Conservation (phyloP, 53 echinoderm and acorn worm genomes). For the Temnopleurus reevesii region DNA sequence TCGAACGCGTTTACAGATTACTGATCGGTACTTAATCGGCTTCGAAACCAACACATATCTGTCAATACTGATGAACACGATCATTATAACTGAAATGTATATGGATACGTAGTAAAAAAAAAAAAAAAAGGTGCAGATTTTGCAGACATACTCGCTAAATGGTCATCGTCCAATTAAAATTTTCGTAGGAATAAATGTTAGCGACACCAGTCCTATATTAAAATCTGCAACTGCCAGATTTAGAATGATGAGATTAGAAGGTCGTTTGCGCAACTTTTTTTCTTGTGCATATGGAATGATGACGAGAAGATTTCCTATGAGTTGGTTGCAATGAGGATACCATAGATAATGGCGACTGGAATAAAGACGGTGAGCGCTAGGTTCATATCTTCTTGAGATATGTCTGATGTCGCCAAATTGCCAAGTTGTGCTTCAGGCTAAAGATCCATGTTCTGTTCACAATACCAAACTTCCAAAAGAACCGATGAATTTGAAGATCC, state of each 20-base stretch:
- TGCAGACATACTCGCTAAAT: not conserved
- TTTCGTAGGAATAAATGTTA: not conserved
- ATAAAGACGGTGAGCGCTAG: not conserved
- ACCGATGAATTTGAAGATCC: too few species aligned
- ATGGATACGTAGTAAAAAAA: not conserved
- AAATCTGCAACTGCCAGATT: constrained; percentile 32
- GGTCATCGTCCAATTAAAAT: not conserved
- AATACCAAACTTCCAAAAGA: too few species aligned
- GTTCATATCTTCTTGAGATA: not conserved
- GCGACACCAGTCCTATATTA: not conserved
- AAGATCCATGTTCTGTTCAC: constrained; percentile 6
- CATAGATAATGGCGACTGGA: not conserved
- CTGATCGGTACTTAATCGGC: constrained; percentile 12
- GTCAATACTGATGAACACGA: constrained; percentile 13
- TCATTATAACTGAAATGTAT: not conserved
- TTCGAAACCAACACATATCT: not conserved
- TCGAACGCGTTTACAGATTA: not conserved
- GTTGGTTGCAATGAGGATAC: not conserved
- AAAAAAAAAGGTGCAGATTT: not conserved
- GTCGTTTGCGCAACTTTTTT: not conserved
- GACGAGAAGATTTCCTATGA: not conserved
- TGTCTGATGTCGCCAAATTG: not conserved
- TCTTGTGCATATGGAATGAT: constrained; percentile 17
- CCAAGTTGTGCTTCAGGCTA: not conserved
- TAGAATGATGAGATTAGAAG: not conserved